Conservation (phyloP, 37 sponge, comb jelly and placozoan species). For the Cladorhizidae sp. region DNA sequence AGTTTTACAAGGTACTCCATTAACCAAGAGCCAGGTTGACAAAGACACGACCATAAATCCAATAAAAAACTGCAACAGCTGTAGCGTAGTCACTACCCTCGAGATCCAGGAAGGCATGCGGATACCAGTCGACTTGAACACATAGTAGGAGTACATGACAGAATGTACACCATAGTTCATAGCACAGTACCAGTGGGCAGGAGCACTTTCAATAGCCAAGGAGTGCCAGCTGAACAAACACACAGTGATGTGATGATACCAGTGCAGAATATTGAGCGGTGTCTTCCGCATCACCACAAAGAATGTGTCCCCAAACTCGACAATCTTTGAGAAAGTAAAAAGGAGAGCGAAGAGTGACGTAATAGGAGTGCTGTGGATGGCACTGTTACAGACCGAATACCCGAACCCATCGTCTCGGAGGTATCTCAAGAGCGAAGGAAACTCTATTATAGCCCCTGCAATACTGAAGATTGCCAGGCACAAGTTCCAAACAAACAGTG, state of each 20-base stretch:
- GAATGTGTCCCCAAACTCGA: slow-evolving; percentile 77
- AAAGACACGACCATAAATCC: slow-evolving; percentile 16
- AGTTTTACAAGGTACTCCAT: neutral
- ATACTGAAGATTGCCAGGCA: slow-evolving; percentile 56
- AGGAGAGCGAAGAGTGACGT: slow-evolving; percentile 47
- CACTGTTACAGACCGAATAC: slow-evolving; percentile 32
- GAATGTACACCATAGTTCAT: slow-evolving; percentile 76
- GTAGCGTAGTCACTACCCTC: slow-evolving; percentile 54
- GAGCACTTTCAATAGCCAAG: neutral
- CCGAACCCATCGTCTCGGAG: slow-evolving; percentile 10
- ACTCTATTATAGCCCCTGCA: slow-evolving; percentile 5
- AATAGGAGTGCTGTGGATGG: neutral
- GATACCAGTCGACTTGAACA: slow-evolving; percentile 51
- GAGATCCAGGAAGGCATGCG: slow-evolving; percentile 34
- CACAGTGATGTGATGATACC: slow-evolving; percentile 83
- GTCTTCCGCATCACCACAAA: slow-evolving; percentile 81
- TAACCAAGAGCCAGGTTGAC: no score
- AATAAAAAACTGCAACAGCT: slow-evolving; percentile 69
- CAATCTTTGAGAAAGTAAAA: slow-evolving; percentile 62
- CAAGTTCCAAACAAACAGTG: slow-evolving; percentile 65
- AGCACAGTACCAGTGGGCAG: slow-evolving; percentile 58
- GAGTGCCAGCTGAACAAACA: slow-evolving; percentile 51
- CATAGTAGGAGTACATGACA: slow-evolving; percentile 83
- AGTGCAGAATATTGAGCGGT: slow-evolving; percentile 74
- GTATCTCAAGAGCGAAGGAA: neutral